phyloP scores from a whole-genome alignment of 2,888 invertebrate genomes.

The Alloplasta piceator region DNA sequence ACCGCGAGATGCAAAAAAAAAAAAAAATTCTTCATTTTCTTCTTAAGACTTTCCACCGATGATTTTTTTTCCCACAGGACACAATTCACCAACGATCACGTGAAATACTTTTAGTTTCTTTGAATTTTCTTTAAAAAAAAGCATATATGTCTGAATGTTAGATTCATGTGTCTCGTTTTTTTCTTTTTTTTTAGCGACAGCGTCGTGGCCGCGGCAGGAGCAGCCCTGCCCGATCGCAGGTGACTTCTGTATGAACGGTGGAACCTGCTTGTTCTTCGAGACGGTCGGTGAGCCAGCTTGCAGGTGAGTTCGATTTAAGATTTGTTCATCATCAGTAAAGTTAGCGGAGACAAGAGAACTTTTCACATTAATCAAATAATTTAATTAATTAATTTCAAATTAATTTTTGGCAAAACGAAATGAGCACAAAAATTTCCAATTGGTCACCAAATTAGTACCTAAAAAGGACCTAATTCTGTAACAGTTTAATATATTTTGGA shows the following conservation, averaged over 20 bases:
- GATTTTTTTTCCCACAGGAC: too few relatives aligned
- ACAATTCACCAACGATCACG: background rate
- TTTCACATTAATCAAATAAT: too few relatives aligned
- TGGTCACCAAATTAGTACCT: too few relatives aligned
- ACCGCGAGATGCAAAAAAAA: too few relatives aligned
- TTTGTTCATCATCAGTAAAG: too few relatives aligned
- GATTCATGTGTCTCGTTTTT: conserved; percentile 60
- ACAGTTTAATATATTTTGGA: too few relatives aligned
- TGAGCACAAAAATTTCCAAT: background rate
- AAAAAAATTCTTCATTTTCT: too few relatives aligned
- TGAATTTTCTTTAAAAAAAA: background rate
- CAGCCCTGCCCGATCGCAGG: conserved; percentile 88
- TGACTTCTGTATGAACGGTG: conserved; percentile 94
- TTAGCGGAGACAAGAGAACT: background rate
- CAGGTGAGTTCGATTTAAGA: conserved; percentile 88
- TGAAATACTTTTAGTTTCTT: background rate
- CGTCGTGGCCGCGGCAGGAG: conserved; percentile 86
- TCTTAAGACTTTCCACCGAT: too few relatives aligned
- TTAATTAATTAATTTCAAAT: too few relatives aligned
- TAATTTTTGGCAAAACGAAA: too few relatives aligned
- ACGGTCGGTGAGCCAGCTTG: conserved; percentile 92
- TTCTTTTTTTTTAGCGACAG: conserved; percentile 82
- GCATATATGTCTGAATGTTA: background rate
- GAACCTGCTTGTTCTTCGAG: conserved; percentile 92
- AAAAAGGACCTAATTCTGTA: too few relatives aligned